phyloP scores from a whole-genome alignment of 2,888 invertebrate species.

The Orthosia gothica region DNA sequence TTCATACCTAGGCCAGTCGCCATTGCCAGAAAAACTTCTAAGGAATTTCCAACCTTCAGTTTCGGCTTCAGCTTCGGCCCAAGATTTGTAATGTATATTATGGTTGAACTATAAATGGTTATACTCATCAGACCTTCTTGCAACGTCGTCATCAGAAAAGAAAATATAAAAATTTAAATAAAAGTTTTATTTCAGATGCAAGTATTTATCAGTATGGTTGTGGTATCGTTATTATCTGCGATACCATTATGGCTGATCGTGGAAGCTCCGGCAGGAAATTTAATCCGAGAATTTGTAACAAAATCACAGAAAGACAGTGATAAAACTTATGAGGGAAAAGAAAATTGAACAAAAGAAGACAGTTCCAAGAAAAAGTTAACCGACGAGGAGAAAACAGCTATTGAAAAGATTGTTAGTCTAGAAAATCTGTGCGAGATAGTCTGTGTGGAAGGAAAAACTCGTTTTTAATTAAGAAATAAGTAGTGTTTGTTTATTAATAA shows the following conservation, averaged over 20 bases:
- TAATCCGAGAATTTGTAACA: conserved; percentile 8
- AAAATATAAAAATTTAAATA: neutral
- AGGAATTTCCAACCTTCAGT: too few relatives aligned
- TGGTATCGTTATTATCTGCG: conserved; percentile 15
- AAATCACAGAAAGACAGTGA: neutral
- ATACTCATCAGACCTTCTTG: too few relatives aligned
- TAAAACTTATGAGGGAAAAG: neutral
- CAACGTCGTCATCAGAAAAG: too few relatives aligned
- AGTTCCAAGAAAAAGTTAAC: neutral
- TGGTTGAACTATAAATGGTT: too few relatives aligned
- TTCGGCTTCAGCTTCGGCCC: too few relatives aligned
- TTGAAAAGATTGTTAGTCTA: neutral
- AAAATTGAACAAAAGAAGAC: neutral
- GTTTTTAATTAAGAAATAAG: neutral
- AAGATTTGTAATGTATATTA: too few relatives aligned
- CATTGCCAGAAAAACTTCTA: too few relatives aligned
- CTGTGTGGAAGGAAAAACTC: neutral
- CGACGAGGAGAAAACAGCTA: neutral
- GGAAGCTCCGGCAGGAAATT: conserved; percentile 28
- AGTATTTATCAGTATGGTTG: neutral
- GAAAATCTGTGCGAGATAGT: neutral
- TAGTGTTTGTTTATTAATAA: neutral
- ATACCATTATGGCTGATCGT: conserved; percentile 21
- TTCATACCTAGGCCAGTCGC: too few relatives aligned
- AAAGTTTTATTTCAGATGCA: neutral